Conservation (phyloP, 2,888 invertebrate genomes). For the Trachelus tabidus region DNA sequence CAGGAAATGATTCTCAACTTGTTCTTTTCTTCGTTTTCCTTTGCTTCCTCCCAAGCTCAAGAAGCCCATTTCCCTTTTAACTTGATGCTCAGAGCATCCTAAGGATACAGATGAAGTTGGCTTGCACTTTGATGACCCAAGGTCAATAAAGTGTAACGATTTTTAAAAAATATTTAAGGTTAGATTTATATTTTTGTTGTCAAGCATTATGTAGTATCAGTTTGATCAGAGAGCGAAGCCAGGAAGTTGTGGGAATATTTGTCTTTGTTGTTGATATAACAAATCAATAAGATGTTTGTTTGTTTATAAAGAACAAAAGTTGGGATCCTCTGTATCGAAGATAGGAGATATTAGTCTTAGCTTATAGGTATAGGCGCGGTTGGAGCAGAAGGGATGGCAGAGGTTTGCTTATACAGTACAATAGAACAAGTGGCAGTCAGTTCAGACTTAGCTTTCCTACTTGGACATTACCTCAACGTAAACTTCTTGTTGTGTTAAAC, state of each 20-base stretch:
- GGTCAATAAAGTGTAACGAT: background rate
- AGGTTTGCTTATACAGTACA: constrained; percentile 24
- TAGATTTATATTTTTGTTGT: background rate
- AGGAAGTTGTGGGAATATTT: background rate
- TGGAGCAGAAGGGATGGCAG: constrained; percentile 31
- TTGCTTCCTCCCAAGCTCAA: background rate
- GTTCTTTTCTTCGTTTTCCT: background rate
- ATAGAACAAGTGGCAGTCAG: constrained; percentile 36
- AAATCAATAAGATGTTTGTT: background rate
- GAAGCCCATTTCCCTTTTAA: background rate
- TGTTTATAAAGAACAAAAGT: constrained; percentile 4
- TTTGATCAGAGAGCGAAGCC: background rate
- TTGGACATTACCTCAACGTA: background rate
- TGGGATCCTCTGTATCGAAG: constrained; percentile 30
- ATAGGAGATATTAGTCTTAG: constrained; percentile 32
- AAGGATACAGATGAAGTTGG: background rate
- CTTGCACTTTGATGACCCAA: background rate
- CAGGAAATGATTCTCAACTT: constrained; percentile 16
- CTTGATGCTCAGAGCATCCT: background rate
- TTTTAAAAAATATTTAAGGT: background rate
- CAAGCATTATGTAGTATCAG: background rate
- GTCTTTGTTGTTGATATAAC: background rate
- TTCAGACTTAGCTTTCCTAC: constrained; percentile 23
- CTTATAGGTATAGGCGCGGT: constrained; percentile 42
- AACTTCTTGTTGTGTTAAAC: background rate